Conservation (phyloP, 2,888 invertebrate species). For the Baccha elongata region DNA sequence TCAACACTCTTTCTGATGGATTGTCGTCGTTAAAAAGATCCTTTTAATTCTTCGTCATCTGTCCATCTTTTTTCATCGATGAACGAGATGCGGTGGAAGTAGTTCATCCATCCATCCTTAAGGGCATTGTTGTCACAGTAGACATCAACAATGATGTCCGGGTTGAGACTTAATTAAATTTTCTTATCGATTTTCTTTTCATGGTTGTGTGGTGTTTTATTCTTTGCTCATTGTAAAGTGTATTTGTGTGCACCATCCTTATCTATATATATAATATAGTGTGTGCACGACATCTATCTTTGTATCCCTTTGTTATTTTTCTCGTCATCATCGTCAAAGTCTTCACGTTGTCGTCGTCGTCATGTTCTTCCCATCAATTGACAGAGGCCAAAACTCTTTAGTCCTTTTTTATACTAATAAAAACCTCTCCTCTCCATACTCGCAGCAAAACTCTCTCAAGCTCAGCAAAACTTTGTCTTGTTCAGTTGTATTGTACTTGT, state of each 20-base stretch:
- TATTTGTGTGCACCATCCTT: neutral
- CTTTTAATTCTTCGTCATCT: conserved; percentile 72
- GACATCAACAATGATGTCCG: conserved; percentile 73
- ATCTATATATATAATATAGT: neutral
- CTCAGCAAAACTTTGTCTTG: conserved; percentile 50
- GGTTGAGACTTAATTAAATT: conserved; percentile 74
- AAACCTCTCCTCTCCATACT: neutral
- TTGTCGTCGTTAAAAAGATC: conserved; percentile 36
- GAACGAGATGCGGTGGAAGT: conserved; percentile 6
- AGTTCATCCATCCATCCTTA: conserved; percentile 21
- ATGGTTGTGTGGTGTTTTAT: conserved; percentile 15
- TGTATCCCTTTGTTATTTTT: conserved; percentile 55
- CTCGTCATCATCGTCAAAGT: conserved; percentile 69
- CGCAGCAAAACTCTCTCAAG: neutral
- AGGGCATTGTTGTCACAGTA: conserved; percentile 69
- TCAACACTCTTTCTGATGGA: conserved; percentile 34
- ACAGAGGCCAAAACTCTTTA: conserved; percentile 50
- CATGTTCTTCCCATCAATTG: conserved; percentile 64
- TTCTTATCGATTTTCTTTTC: conserved; percentile 68
- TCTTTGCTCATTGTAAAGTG: conserved; percentile 7
- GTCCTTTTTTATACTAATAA: conserved; percentile 33
- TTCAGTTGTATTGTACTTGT: too few relatives aligned
- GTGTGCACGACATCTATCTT: conserved; percentile 6
- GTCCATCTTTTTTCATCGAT: conserved; percentile 55
- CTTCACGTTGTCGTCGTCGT: conserved; percentile 48